Percentiles rank a stretch among this genome's conserved stretches.
Conservation (phyloP, 1,140 invertebrate genomes). For the Hyposmocoma kahamanoa region DNA sequence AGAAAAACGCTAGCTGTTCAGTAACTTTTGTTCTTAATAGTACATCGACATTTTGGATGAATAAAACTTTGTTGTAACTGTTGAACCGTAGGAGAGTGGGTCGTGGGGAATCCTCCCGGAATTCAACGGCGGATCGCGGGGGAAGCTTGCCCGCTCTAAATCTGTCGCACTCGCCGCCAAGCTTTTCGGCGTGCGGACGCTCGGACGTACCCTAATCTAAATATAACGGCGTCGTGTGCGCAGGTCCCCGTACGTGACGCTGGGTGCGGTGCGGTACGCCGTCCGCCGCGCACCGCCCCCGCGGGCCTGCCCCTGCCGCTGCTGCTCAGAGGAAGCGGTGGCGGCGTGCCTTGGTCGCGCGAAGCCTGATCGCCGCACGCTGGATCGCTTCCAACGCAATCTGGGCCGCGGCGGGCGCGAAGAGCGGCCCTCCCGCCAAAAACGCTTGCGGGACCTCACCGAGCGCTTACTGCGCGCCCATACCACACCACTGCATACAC, state of each 20-base stretch:
- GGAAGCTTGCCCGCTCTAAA: slow-evolving; percentile 61
- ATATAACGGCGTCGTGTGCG: slow-evolving; percentile 47
- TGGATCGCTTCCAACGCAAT: slow-evolving; percentile 83
- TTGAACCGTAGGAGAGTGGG: slow-evolving; percentile 39
- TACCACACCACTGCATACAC: slow-evolving; percentile 30
- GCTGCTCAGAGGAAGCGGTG: slow-evolving; percentile 69
- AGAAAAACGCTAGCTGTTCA: too few relatives aligned
- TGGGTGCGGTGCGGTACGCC: slow-evolving; percentile 76
- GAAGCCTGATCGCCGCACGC: slow-evolving; percentile 74
- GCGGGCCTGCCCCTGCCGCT: slow-evolving; percentile 59
- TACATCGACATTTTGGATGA: too few relatives aligned
- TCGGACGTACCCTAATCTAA: slow-evolving; percentile 37
- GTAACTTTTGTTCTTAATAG: too few relatives aligned
- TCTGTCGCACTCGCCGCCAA: slow-evolving; percentile 60
- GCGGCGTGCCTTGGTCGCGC: slow-evolving; percentile 68
- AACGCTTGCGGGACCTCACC: slow-evolving; percentile 83
- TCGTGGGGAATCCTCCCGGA: slow-evolving; percentile 68
- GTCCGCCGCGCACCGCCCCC: slow-evolving; percentile 72
- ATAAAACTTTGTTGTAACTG: slow-evolving; percentile 57
- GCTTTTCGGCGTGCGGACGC: slow-evolving; percentile 43
- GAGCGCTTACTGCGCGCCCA: slow-evolving; percentile 77
- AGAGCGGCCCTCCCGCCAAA: slow-evolving; percentile 74
- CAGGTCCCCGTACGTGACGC: slow-evolving; percentile 74
- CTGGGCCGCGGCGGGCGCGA: slow-evolving; percentile 78
- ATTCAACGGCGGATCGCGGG: slow-evolving; percentile 54